Conservation (phyloP, 2,797 vertebrate species). For the Ctenopoma multispine region DNA sequence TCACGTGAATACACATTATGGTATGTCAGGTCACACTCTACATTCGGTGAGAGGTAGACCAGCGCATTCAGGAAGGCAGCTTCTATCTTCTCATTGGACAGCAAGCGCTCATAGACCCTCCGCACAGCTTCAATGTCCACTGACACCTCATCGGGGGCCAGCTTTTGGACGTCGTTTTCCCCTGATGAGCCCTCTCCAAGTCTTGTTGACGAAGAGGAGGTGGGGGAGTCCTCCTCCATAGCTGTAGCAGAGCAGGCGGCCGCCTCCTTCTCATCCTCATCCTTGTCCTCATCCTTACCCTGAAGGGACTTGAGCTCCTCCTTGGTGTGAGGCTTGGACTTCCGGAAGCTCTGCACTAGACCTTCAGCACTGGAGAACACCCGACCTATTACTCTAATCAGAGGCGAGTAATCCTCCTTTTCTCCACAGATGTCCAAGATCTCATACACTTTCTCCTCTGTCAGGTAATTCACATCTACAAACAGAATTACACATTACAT, state of each 20-base stretch:
- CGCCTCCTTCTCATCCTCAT: constrained; percentile 95
- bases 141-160: constrained; percentile 93
- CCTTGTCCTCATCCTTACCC: constrained; percentile 98
- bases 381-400: constrained; percentile 95
- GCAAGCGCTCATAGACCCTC: constrained; percentile 92
- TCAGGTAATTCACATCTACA: constrained; percentile 94
- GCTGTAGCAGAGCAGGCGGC: constrained; percentile 89
- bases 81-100: constrained; percentile 96
- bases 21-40: constrained; percentile 98
- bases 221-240: constrained; percentile 93
- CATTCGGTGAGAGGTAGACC: constrained; percentile 97
- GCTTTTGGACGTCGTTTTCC: constrained; percentile 89
- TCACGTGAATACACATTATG: constrained; percentile 97
- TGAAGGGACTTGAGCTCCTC: constrained; percentile 98
- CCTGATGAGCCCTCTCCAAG: constrained; percentile 86
- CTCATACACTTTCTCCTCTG: constrained; percentile 97
- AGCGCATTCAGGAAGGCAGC: constrained; percentile 98
- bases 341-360: constrained; percentile 96
- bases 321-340: constrained; percentile 94
- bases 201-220: constrained; percentile 81
- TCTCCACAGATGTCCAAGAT: constrained; percentile 94
- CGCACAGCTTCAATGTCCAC: constrained; percentile 97
- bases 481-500: constrained; percentile 13
- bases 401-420: constrained; percentile 95
- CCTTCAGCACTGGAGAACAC: constrained; percentile 97